Base-by-base conservation (phyloP, 2,888 invertebrate species). In the Sphinx pinastri region DNA sequence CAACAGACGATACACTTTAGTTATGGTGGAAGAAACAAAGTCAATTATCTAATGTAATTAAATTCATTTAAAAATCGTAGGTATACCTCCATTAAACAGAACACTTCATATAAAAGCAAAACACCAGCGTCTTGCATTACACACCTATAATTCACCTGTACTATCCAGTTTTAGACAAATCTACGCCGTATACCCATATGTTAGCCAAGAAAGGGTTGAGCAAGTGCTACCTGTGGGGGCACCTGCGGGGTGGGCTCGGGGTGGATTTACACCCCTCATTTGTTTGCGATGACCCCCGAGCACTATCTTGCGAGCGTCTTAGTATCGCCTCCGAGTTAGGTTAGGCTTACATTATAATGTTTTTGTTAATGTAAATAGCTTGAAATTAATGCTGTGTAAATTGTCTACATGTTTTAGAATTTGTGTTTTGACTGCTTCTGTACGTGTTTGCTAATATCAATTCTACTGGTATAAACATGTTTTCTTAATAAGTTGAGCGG, bases 261-360 rank as follows among this genome's bases (percentile, higher is more conserved):
- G 92, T 88, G 94, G 94, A 95, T 95, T 95, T 95, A 95, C 95
- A 93, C 95, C 93, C 95, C 95, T 95, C 95, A 95, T 95, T 95
- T 95, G 95, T 95, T 95, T 95, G 95, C 94, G 95, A 95, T 95
- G 95, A 95, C 95, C 95, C 95, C 93, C 88, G 79, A 88, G 88
- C 85, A 88, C 87, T 92, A 91, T 91, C 91, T 91, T 79, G 81
- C 79, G 81, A 84, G 84, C 84, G 84, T 85, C 88, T 88, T 85
- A 84, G 85, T 88, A 89, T 88, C 90, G 87, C 84, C 85, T 89
- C 83, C 80, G 77, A 81, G 79, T 81, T 85, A 88, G 82, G 79
- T 79, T 78, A 72, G 81, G 86, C 77, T 84, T 81, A 87, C 78
- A 84, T 84, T 83, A 80, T 82, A 73, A 77, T 79, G 81, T 80